A percentile compares a stretch with the other conserved stretches of the same genome.
phyloP scores from a whole-genome alignment of 2,797 vertebrate species.

The Thaleichthys pacificus region DNA sequence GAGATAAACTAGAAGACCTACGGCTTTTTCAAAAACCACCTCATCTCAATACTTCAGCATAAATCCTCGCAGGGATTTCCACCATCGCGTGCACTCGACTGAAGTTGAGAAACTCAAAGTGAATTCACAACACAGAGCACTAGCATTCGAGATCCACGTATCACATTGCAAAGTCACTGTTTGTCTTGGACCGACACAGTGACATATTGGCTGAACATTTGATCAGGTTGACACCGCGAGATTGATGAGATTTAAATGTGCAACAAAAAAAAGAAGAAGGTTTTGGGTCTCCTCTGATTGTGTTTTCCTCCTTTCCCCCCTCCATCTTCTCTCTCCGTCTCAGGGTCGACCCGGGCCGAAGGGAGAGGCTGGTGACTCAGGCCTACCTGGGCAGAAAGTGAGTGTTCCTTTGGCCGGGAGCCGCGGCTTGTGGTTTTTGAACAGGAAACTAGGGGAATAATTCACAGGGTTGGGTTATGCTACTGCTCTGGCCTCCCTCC shows the following conservation, averaged over 20 bases:
- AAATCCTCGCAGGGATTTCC: constrained; percentile 50
- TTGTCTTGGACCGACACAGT: background rate
- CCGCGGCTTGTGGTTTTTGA: constrained; percentile 20
- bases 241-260: background rate
- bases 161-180: background rate
- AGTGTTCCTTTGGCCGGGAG: constrained; percentile 53
- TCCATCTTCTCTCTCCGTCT: constrained; percentile 19
- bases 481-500: constrained; percentile 53
- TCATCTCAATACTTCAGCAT: constrained; percentile 29
- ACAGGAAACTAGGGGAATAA: constrained; percentile 37
- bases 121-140: background rate
- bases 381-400: constrained; percentile 89
- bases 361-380: constrained; percentile 90
- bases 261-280: no score
- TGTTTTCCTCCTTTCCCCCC: background rate
- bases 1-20: constrained; percentile 32
- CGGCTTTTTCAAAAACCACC: constrained; percentile 31
- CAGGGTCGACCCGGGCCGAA: constrained; percentile 94
- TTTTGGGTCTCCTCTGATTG: background rate
- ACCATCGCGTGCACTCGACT: constrained; percentile 7
- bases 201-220: background rate
- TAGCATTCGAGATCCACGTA: constrained; percentile 1
- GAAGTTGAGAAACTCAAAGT: constrained; percentile 3
- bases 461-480: constrained; percentile 33
- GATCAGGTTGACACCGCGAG: background rate